Percentiles rank a stretch among this genome's conserved stretches.
Conservation (phyloP, 2,113 vertebrate genomes). For the Callipepla squamata region DNA sequence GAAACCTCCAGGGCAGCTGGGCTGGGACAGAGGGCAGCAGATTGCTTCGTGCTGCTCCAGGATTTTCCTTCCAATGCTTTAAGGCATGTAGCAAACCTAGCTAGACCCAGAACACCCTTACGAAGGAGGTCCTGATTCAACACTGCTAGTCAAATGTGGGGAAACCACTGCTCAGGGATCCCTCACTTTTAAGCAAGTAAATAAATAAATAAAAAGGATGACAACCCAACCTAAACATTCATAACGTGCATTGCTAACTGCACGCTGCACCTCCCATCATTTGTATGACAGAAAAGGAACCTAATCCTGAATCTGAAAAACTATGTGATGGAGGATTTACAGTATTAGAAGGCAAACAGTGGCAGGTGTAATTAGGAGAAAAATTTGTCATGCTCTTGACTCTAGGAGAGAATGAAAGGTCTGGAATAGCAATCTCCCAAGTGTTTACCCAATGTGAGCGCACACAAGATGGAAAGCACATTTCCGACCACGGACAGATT, state of each 20-base stretch:
- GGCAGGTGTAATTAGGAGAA: slow-evolving; percentile 91
- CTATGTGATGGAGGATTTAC: slow-evolving; percentile 89
- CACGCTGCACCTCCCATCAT: slow-evolving; percentile 65
- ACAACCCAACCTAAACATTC: slow-evolving; percentile 17
- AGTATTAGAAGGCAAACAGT: slow-evolving; percentile 91
- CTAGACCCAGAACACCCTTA: background rate
- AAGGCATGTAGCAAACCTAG: background rate
- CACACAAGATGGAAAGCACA: slow-evolving; percentile 82
- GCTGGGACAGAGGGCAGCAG: background rate
- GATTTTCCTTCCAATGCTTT: background rate
- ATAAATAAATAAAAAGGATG: background rate
- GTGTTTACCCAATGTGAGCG: slow-evolving; percentile 91
- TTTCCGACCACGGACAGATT: slow-evolving; percentile 87
- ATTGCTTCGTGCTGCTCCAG: background rate
- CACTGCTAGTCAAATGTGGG: background rate
- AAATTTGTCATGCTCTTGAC: slow-evolving; percentile 92
- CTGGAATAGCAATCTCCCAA: slow-evolving; percentile 86
- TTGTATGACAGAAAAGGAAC: slow-evolving; percentile 80
- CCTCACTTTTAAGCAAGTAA: background rate
- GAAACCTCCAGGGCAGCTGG: background rate
- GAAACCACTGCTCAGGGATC: background rate
- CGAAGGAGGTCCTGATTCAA: background rate
- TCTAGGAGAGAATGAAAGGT: slow-evolving; percentile 84
- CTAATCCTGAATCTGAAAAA: slow-evolving; percentile 86
- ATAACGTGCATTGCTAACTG: slow-evolving; percentile 47